Base-by-base conservation (phyloP, 2,888 invertebrate genomes). In the Cabera pusaria region DNA sequence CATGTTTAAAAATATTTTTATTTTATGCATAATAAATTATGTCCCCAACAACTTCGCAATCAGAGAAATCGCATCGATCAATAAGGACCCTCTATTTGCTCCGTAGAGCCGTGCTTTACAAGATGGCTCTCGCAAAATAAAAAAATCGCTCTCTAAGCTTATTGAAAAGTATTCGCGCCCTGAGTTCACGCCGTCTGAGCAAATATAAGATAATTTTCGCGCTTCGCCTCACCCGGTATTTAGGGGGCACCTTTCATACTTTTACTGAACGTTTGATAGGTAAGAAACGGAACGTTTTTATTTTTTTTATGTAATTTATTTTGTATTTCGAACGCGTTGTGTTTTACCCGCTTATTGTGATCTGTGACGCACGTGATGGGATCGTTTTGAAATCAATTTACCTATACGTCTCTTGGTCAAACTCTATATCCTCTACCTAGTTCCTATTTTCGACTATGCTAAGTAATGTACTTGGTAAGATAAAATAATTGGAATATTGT, bases 191-290 rank as follows among this genome's bases (percentile, higher is more conserved):
- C 82, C 69, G 72, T 85, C 83, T 87, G 87, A 82, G 78, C 87
- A 88, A 88, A 88, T 88, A 88, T 88, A 88, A 88, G 87, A 88
- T 87, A 87, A 88, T 88, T 88, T 84, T 86, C 72, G 67, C 86
- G 85, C 86, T 86, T 78, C 87, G 82, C 79, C 82, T 85, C 81
- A 83, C 86, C 44, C 77, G 85, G 85, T 86, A 86, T 86, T 88
- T 86, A 86, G 86, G 86, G 84, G 86, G 80, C 82, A 87, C 87
- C 85, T 87, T 86, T 86, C 83, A 82, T 84, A 85, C 83, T 86
- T 81, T 82, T 82, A 82, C 79, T 65, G 68, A 61, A 75, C 82
- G 82, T 77, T 82, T 79, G 79, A 79, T 72, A 74, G 70, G 63
- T 66, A 56, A 58, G 45, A 56, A 49, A 48, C 52, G 55, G 54